Conservation (phyloP, 2,113 vertebrate genomes). For the Eubucco bourcierii region DNA sequence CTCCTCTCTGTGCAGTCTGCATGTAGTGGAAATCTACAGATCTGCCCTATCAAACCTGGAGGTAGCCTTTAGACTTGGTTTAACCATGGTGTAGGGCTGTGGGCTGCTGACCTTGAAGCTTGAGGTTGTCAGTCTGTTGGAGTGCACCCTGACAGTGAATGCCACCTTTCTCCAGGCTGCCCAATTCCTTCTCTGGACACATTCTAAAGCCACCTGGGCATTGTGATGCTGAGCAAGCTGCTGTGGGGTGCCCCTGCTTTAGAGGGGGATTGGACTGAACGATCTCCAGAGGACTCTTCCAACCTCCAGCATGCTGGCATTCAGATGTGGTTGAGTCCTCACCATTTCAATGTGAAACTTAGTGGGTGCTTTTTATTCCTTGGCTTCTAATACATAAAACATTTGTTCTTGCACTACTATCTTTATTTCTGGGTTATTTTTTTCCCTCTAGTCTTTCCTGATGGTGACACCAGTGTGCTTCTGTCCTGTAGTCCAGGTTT, state of each 20-base stretch:
- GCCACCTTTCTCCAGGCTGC: not conserved
- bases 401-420: not conserved
- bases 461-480: too few species aligned
- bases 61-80: not conserved
- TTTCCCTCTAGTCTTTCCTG: not conserved
- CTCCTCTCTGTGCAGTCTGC: not conserved
- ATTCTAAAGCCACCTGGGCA: too few species aligned
- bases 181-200: too few species aligned
- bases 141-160: not conserved
- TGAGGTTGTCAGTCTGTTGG: fast-evolving
- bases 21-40: not conserved
- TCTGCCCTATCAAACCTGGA: not conserved
- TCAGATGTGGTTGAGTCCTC: not conserved
- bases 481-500: not conserved
- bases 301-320: too few species aligned
- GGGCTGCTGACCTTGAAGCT: not conserved
- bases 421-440: not conserved
- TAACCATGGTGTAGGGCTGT: not conserved
- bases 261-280: too few species aligned
- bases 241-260: too few species aligned
- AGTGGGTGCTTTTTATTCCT: not conserved
- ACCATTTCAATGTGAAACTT: not conserved
- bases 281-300: too few species aligned
- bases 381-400: not conserved
- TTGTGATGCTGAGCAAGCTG: too few species aligned